These are phyloP conservation scores for Amblyopsis hoosieri DNA, from an alignment of 2,797 vertebrate genomes.

Conservation along the genomic window DNA sequence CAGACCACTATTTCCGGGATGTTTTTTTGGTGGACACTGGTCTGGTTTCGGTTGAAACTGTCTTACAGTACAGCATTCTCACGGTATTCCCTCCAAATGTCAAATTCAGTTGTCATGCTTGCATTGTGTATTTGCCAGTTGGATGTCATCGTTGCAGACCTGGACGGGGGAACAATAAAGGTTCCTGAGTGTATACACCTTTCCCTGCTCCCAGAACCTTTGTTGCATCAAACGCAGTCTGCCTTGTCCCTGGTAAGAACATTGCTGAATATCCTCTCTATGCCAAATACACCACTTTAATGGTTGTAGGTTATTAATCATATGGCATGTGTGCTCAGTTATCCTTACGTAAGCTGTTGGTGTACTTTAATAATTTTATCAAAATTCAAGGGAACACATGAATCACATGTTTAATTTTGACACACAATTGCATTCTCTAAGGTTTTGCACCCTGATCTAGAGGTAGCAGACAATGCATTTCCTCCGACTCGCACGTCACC, in stretches of 20 bases:
- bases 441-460: slow-evolving; percentile 97
- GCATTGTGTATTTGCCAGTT: slow-evolving; percentile 77
- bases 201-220: slow-evolving; percentile 93
- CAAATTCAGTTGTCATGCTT: slow-evolving; percentile 39
- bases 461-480: slow-evolving; percentile 97
- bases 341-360: slow-evolving; percentile 10
- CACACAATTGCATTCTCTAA: slow-evolving; percentile 50
- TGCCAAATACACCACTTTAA: background rate
- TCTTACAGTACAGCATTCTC: slow-evolving; percentile 14
- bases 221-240: slow-evolving; percentile 88
- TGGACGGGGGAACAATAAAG: slow-evolving; percentile 98
- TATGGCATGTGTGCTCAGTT: background rate
- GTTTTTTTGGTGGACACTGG: slow-evolving; percentile 22
- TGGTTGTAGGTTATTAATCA: background rate
- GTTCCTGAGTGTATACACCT: slow-evolving; percentile 98
- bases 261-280: background rate
- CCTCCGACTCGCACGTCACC: slow-evolving; percentile 90
- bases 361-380: background rate
- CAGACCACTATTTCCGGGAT: slow-evolving; percentile 7
- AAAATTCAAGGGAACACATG: background rate
- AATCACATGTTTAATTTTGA: slow-evolving; percentile 13
- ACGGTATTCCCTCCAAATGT: slow-evolving; percentile 24
- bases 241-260: slow-evolving; percentile 87
- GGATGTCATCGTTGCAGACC: slow-evolving; percentile 97
- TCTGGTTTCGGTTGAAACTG: slow-evolving; percentile 27